Base-by-base conservation (phyloP, 2,113 vertebrate genomes). In the Aramus guarauna region DNA sequence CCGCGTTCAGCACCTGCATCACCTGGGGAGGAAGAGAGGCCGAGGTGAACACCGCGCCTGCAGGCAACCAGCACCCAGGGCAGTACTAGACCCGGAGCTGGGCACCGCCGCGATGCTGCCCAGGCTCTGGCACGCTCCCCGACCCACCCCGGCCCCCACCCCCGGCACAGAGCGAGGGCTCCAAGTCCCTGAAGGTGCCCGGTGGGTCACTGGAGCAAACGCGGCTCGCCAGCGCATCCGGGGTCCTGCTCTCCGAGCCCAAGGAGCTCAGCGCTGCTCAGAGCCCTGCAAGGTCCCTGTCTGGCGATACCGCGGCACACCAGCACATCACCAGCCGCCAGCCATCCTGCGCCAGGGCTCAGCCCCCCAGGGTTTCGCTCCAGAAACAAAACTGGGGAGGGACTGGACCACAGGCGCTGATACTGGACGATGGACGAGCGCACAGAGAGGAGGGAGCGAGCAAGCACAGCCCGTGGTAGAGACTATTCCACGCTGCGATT, bases 1-100 rank as follows among this genome's bases (percentile, higher is more conserved):
- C 99, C 0, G 99, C 99, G 15, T 99, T 99, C 45, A 99, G 97
- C 83, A 99, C 98, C 93, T 99, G 99, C 99, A 99, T 99, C 95
- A 99, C 99, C 99, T 99, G 93, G 9, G 78, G 73, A 60, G 15
- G 41, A 48, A 66, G 48, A 82, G 82, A 39, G 94, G 23, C 29
- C 11, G 32, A 43, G 69, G n/a, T n/a, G 85, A 90, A 43, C 17
- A 12, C 4, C 29, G 8, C 19, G 47, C 6, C 22, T 6, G 0
- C 23, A 2, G 63, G 37, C 64, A 59, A 34, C 15, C 6, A 9
- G 37, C 52, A 34, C 36, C 50, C 36, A 23, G 50, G 37, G 53
- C 39, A 39, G 39, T 30, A 12, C 15, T 0, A 62, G 32, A 11
- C 17, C 24, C 6, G 0, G 30, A 12, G 50, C n/a, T 3, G 1